Percentiles rank a stretch among this genome's conserved stretches.
phyloP scores from a whole-genome alignment of 2,113 vertebrate genomes.

The Macrotus californicus region DNA sequence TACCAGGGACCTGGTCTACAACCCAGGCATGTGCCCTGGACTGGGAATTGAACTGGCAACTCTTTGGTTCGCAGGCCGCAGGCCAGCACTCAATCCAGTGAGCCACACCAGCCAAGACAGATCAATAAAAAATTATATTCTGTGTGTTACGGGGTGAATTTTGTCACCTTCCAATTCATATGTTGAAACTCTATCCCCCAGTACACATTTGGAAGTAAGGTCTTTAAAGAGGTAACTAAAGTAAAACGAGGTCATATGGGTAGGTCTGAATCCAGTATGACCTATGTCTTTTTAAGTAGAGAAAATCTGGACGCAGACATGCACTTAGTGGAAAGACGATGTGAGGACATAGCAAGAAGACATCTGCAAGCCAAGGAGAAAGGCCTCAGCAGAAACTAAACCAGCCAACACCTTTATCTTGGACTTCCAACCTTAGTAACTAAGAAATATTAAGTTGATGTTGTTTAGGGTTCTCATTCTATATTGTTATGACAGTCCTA shows the following conservation, averaged over 20 bases:
- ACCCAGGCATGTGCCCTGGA: too few relatives aligned
- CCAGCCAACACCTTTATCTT: neutral
- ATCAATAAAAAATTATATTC: neutral
- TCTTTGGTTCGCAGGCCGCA: too few relatives aligned
- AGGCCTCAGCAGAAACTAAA: neutral
- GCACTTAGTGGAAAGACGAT: neutral
- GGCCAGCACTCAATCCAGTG: too few relatives aligned
- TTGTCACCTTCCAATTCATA: neutral
- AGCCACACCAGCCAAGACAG: too few relatives aligned
- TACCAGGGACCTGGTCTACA: too few relatives aligned
- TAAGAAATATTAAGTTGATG: neutral
- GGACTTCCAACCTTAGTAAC: neutral
- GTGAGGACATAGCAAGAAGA: neutral
- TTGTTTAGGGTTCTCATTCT: neutral
- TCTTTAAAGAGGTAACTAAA: neutral
- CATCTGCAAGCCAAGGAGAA: neutral
- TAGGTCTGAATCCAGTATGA: neutral
- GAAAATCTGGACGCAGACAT: neutral
- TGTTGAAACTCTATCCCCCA: neutral
- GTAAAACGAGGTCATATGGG: neutral
- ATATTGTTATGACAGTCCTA: neutral
- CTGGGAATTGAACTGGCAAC: too few relatives aligned
- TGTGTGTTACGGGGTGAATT: neutral
- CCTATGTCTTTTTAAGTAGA: neutral
- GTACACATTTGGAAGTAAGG: neutral